Conservation (phyloP, 2,888 invertebrate genomes). For the Mythimna loreyi region DNA sequence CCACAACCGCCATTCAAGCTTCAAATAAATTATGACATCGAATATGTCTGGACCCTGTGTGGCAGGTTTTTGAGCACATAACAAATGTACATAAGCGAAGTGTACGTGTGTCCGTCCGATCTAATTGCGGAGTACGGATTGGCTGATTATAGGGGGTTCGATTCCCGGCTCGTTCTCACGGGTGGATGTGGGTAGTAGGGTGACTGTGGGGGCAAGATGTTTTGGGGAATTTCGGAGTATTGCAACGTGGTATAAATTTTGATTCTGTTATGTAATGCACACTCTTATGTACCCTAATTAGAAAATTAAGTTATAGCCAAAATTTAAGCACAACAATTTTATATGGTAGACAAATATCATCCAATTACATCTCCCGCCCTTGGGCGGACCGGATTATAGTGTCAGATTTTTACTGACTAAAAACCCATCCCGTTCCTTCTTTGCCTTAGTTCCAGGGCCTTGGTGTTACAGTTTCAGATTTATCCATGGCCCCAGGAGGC, state of each 20-base stretch:
- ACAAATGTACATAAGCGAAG: conserved; percentile 44
- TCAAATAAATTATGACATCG: conserved; percentile 20
- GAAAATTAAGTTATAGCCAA: too few relatives aligned
- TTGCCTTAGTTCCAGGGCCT: too few relatives aligned
- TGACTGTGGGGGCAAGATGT: conserved; percentile 11
- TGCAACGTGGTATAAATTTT: neutral
- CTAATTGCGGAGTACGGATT: conserved; percentile 79
- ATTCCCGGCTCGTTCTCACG: conserved; percentile 76
- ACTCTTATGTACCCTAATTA: too few relatives aligned
- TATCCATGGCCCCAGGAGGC: too few relatives aligned
- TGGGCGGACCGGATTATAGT: too few relatives aligned
- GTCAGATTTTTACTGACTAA: too few relatives aligned
- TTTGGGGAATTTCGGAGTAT: neutral
- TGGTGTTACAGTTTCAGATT: too few relatives aligned
- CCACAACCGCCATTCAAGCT: neutral
- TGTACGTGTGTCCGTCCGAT: conserved; percentile 66
- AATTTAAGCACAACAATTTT: too few relatives aligned
- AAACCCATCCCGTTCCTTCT: too few relatives aligned
- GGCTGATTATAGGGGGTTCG: conserved; percentile 80
- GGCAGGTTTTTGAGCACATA: conserved; percentile 6
- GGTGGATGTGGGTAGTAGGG: conserved; percentile 58
- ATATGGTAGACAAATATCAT: too few relatives aligned
- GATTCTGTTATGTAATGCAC: too few relatives aligned
- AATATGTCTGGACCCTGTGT: neutral
- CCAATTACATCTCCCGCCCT: too few relatives aligned